These are phyloP conservation scores for Eulemur macaco DNA, from an alignment of 2,113 vertebrate species.

Conservation along the genomic window DNA sequence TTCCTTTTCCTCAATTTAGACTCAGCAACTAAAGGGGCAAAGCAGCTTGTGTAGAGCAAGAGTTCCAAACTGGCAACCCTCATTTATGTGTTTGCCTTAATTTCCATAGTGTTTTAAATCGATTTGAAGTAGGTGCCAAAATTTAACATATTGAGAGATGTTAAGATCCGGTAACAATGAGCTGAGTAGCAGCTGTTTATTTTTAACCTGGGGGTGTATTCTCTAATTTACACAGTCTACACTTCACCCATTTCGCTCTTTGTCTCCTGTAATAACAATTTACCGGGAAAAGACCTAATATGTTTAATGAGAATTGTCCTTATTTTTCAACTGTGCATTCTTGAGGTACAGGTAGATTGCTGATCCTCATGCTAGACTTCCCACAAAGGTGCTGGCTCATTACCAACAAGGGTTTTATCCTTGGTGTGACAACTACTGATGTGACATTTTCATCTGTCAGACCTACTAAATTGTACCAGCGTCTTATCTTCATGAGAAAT, in stretches of 20 bases:
- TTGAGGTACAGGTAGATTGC: not conserved
- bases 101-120: not conserved
- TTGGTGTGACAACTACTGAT: not conserved
- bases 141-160: not conserved
- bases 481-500: not conserved
- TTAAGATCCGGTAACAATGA: not conserved
- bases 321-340: not conserved
- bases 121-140: not conserved
- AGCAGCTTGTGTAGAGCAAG: not conserved
- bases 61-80: not conserved
- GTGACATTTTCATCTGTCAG: not conserved
- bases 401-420: not conserved
- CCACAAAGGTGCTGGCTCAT: not conserved
- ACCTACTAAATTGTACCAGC: not conserved
- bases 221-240: not conserved
- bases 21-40: not conserved
- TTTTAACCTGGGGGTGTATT: not conserved
- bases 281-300: not conserved
- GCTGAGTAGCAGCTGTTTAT: not conserved
- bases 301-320: not conserved
- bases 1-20: not conserved
- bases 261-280: not conserved
- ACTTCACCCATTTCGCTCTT: not conserved
- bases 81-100: not conserved
- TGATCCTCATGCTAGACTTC: not conserved